phyloP scores from a whole-genome alignment of 2,888 invertebrate species.

The Drosophila cognata region DNA sequence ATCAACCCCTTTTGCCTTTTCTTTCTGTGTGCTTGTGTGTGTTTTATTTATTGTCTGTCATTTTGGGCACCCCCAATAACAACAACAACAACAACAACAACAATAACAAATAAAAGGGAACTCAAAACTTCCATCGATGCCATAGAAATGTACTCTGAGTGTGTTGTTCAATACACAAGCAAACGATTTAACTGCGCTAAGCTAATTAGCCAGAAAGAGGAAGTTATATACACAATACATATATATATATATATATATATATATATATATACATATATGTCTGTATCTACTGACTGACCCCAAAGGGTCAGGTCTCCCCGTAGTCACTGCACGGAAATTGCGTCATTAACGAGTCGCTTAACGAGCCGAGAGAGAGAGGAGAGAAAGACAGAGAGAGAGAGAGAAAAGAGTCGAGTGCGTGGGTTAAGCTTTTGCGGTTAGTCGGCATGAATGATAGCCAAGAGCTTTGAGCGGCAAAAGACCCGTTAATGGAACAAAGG shows the following conservation, averaged over 20 bases:
- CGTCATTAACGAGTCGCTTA: constrained; percentile 77
- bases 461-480: constrained; percentile 48
- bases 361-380: constrained; percentile 24
- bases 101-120: neutral
- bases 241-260: neutral
- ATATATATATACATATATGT: neutral
- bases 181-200: constrained; percentile 71
- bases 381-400: neutral
- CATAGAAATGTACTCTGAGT: constrained; percentile 62
- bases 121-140: constrained; percentile 51
- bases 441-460: constrained; percentile 35
- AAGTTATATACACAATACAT: constrained; percentile 24
- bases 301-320: constrained; percentile 70
- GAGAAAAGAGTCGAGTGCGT: constrained; percentile 12
- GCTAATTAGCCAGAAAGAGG: constrained; percentile 70
- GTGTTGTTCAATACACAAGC: constrained; percentile 50
- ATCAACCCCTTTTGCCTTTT: constrained; percentile 13
- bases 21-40: neutral
- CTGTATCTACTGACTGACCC: constrained; percentile 42
- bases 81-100: constrained; percentile 8
- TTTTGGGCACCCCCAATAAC: constrained; percentile 46
- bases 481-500: constrained; percentile 35
- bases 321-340: constrained; percentile 70
- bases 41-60: constrained; percentile 71
- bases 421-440: constrained; percentile 59